These are phyloP conservation scores for Lamellibrachia satsuma DNA, from an alignment of 2,888 invertebrate genomes.

Conservation along the genomic window DNA sequence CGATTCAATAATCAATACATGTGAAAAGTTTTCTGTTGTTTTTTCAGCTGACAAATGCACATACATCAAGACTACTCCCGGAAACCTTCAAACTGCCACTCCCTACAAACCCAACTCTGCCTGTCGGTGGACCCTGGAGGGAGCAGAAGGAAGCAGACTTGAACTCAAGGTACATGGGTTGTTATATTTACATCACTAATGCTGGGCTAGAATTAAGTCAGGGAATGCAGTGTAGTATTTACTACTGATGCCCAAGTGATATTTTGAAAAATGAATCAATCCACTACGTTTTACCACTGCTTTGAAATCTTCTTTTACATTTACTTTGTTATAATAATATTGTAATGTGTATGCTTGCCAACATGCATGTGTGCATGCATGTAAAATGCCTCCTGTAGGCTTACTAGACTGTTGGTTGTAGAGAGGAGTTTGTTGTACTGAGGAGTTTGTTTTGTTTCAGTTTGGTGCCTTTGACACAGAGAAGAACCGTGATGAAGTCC, in stretches of 20 bases:
- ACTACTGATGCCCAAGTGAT: not conserved
- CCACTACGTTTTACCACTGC: not conserved
- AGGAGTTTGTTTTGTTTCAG: conserved; percentile 63
- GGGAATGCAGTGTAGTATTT: not conserved
- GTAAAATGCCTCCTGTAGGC: not conserved
- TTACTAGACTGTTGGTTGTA: not conserved
- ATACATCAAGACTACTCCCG: not conserved
- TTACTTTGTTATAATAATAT: not conserved
- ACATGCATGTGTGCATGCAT: not conserved
- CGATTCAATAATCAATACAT: not conserved
- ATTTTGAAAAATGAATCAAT: not conserved
- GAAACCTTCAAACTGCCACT: conserved; percentile 1
- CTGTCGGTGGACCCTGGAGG: conserved; percentile 39
- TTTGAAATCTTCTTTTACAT: not conserved
- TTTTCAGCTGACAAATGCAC: not conserved
- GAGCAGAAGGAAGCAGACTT: conserved; percentile 35
- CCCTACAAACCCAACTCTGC: conserved; percentile 28
- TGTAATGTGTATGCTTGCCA: not conserved
- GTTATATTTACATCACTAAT: not conserved
- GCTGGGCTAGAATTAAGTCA: not conserved
- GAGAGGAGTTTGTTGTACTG: not conserved
- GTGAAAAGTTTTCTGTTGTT: not conserved
- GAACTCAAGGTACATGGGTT: conserved; percentile 32
- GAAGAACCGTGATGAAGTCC: conserved; percentile 94
- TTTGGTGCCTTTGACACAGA: conserved; percentile 99